These are phyloP conservation scores for Chesias legatella DNA, from an alignment of 2,888 invertebrate species.

Conservation along the genomic window DNA sequence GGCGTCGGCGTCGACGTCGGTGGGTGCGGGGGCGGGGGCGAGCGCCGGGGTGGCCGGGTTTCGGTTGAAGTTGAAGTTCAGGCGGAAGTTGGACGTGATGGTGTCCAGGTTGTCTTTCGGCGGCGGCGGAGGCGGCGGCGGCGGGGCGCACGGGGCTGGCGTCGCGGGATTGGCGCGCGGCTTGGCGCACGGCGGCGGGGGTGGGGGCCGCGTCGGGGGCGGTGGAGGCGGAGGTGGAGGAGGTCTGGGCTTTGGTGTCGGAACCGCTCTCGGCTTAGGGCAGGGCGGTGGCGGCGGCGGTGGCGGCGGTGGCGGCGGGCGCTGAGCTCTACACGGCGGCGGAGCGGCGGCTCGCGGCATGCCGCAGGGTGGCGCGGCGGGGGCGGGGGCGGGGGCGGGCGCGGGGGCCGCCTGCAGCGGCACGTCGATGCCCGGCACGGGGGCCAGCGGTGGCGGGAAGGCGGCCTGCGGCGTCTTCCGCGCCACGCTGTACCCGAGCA, in stretches of 20 bases:
- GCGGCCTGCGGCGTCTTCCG: constrained; percentile 56
- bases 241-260: constrained; percentile 52
- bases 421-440: constrained; percentile 41
- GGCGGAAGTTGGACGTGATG: constrained; percentile 62
- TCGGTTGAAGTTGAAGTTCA: constrained; percentile 67
- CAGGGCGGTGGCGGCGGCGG: constrained; percentile 39
- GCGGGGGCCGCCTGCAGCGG: constrained; percentile 49
- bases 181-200: constrained; percentile 54
- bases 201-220: constrained; percentile 49
- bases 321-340: constrained; percentile 42
- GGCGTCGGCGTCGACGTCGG: constrained; percentile 29
- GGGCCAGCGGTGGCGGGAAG: constrained; percentile 68
- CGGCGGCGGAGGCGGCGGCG: constrained; percentile 43
- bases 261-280: constrained; percentile 32
- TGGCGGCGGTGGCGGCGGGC: constrained; percentile 35
- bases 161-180: constrained; percentile 64
- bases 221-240: constrained; percentile 44
- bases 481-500: constrained; percentile 66
- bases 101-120: constrained; percentile 51
- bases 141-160: constrained; percentile 52
- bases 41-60: constrained; percentile 45
- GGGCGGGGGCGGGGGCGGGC: constrained; percentile 54
- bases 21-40: constrained; percentile 35
- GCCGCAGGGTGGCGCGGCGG: constrained; percentile 39
- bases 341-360: constrained; percentile 25